These are phyloP conservation scores for Glaucidium brasilianum DNA, from an alignment of 2,113 vertebrate genomes.

Conservation along the genomic window DNA sequence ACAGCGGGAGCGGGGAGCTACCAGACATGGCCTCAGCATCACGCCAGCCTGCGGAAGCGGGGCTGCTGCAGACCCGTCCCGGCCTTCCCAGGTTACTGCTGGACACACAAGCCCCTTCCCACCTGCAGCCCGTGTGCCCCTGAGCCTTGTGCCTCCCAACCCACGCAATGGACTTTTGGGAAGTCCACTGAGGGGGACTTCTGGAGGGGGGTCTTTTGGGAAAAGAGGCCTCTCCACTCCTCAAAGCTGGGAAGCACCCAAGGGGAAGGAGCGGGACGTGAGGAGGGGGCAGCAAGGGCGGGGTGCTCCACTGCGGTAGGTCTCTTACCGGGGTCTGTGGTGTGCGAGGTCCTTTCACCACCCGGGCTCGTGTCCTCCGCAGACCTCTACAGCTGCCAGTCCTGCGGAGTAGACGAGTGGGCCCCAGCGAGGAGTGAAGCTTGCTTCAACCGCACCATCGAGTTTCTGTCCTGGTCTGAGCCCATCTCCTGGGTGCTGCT, in stretches of 20 bases:
- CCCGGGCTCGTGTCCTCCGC: background rate
- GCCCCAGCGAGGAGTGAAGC: constrained; percentile 66
- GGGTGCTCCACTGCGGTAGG: accelerated
- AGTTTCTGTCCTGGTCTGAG: constrained; percentile 74
- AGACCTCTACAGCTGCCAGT: constrained; percentile 74
- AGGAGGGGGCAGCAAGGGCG: accelerated
- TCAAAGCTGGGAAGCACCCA: accelerated
- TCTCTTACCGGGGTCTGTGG: background rate
- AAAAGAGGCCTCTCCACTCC: background rate
- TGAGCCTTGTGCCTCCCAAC: accelerated
- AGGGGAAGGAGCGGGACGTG: accelerated
- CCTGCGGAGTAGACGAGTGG: constrained; percentile 78
- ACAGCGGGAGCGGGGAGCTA: accelerated
- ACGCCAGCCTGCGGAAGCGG: accelerated
- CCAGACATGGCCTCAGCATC: accelerated
- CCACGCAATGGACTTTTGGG: background rate
- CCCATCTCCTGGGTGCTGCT: constrained; percentile 67
- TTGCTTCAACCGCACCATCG: constrained; percentile 68
- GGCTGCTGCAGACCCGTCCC: background rate
- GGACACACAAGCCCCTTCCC: accelerated
- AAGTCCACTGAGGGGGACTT: accelerated
- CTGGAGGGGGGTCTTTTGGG: background rate
- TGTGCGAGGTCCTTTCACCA: background rate
- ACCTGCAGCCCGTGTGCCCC: background rate
- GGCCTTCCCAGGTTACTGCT: accelerated